Percentiles rank a stretch among this genome's conserved stretches.
phyloP scores from a whole-genome alignment of 1,140 invertebrate species.

The Apis cerana region DNA sequence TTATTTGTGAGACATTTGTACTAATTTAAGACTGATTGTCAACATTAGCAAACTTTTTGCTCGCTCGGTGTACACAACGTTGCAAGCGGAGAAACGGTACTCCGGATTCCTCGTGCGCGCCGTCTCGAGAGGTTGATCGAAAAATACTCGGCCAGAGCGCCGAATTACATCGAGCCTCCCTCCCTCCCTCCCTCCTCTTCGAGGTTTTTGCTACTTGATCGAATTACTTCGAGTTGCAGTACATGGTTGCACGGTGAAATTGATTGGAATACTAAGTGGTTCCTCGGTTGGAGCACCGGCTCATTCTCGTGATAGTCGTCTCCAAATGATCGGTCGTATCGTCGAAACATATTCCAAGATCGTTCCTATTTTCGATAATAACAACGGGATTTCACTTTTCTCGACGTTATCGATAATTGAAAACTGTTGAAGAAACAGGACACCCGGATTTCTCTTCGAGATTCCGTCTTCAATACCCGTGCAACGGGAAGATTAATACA shows the following conservation, averaged over 20 bases:
- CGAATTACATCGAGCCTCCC: conserved; percentile 5
- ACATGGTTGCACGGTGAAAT: background rate
- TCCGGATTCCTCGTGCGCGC: background rate
- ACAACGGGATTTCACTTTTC: background rate
- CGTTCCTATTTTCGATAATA: background rate
- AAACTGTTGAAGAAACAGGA: background rate
- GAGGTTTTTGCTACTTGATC: background rate
- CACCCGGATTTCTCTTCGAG: background rate
- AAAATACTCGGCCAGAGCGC: background rate
- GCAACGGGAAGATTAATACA: conserved; percentile 33
- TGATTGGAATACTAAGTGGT: background rate
- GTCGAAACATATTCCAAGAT: background rate
- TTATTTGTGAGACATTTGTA: conserved; percentile 9
- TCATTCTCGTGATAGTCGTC: background rate
- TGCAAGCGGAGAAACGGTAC: background rate
- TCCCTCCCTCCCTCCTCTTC: no score
- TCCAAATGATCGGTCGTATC: background rate
- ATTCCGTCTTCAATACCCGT: background rate
- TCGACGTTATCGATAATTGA: background rate
- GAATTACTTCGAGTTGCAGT: background rate
- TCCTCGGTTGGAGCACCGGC: background rate
- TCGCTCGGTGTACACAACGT: background rate
- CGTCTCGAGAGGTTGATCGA: background rate
- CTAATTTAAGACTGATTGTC: conserved; percentile 20
- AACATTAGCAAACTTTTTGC: conserved; percentile 9